Evolutionary conservation across 35 echinoderm and acorn worm genomes (phyloP), one percentile per base, ranked within the genome.

Genomic region (Patiria miniata): DNA sequence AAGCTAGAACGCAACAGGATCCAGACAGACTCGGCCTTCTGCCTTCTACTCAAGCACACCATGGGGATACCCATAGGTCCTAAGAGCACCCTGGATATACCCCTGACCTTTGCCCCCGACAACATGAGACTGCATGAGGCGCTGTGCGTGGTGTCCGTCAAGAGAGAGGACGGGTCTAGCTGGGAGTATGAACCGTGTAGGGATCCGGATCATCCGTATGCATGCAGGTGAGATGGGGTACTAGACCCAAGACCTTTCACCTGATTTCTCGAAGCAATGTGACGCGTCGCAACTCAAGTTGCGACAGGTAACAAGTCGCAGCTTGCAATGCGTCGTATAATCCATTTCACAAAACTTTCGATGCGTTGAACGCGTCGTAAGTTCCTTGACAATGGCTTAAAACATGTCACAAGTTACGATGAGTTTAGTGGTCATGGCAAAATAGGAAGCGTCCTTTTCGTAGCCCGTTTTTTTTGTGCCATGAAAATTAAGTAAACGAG

Each of bases 21-120:
- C 91, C 55, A 93, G 53, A 68, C 91, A 17, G 95, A 97, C 5
- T 97, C 95, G 12, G 95, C 95, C 16, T 97, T 97, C 89, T 97
- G 95, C 54, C 88, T 94, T 3, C 88, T 97, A 6, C 95, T 97
- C 23, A 97, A 97, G 59, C 83, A 90, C 51, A 85, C 95, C 37
- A 86, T 77, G 37, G 86, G 60, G 47, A 97, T 97, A 19, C 91
- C 79, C 1, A 39, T 97, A 19, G 87, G 83, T 17, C 84, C 95
- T 4, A 98, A 98, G 83, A 68, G 88, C 39, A 98, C 88, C 83
- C 77, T 98, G 56, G 95, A 98, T 30, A 83, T 98, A 82, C 95
- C 95, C 2, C 39, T 94, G 61, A 93, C 92, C 84, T 98, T 98
- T 87, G 91, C 90, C 37, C 95, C 95, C 39, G 95, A 91, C 52